A percentile compares a stretch with the other conserved stretches of the same genome.
phyloP scores from a whole-genome alignment of 2,888 invertebrate species.

The Hirtodrosophila histrioides region DNA sequence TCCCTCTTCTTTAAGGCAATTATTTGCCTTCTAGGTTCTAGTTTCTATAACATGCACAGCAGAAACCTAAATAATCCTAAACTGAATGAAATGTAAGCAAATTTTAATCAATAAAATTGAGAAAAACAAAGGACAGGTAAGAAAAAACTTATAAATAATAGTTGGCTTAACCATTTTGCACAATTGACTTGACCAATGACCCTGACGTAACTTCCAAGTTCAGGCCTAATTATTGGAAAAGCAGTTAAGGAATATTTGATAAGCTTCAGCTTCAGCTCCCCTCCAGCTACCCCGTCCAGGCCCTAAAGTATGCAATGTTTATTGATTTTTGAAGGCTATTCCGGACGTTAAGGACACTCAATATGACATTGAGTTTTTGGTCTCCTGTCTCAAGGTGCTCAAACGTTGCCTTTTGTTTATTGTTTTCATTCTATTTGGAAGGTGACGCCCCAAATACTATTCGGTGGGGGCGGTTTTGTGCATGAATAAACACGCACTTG shows the following conservation, averaged over 20 bases:
- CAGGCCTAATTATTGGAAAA: constrained; percentile 54
- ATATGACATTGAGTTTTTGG: constrained; percentile 22
- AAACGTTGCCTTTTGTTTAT: too few species aligned
- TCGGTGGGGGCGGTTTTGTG: too few species aligned
- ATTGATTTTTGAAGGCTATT: constrained; percentile 31
- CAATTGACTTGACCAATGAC: constrained; percentile 21
- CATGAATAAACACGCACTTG: constrained; percentile 23
- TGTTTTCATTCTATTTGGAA: too few species aligned
- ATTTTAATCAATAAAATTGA: constrained; percentile 44
- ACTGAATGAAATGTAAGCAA: constrained; percentile 8
- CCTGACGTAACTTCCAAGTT: constrained; percentile 46
- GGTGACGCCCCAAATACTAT: too few species aligned
- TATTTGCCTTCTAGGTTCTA: too few species aligned
- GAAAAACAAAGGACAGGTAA: constrained; percentile 43
- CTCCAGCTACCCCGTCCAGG: not conserved
- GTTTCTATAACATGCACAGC: too few species aligned
- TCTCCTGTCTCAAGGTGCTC: too few species aligned
- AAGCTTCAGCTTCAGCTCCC: constrained; percentile 10
- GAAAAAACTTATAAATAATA: constrained; percentile 12
- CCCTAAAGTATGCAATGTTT: constrained; percentile 41
- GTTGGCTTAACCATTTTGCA: constrained; percentile 29
- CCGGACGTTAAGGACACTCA: constrained; percentile 28
- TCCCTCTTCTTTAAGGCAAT: too few species aligned
- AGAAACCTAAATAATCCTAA: too few species aligned
- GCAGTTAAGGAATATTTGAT: constrained; percentile 45